Conservation (phyloP, 2,888 invertebrate species). For the Orthonychiurus folsomi region DNA sequence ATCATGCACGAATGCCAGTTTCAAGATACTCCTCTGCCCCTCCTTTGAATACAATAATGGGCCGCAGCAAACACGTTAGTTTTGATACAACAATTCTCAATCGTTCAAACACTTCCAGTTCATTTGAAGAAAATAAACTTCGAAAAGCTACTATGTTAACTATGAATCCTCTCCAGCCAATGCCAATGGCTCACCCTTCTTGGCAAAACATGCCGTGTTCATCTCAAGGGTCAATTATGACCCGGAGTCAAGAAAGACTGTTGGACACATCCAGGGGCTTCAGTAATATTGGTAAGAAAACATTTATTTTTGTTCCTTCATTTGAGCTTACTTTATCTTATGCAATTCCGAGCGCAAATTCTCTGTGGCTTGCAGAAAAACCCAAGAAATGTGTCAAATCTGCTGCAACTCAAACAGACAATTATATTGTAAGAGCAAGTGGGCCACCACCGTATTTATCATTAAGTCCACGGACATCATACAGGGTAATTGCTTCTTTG, state of each 20-base stretch:
- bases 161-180: not conserved
- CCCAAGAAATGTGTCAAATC: slow-evolving; percentile 52
- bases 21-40: slow-evolving; percentile 36
- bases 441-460: slow-evolving; percentile 56
- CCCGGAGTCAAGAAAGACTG: slow-evolving; percentile 59
- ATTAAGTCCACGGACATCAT: slow-evolving; percentile 70
- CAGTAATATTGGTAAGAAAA: not conserved
- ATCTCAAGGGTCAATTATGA: slow-evolving; percentile 5
- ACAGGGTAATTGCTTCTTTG: slow-evolving; percentile 48
- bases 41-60: slow-evolving; percentile 31
- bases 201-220: not conserved
- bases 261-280: slow-evolving; percentile 49
- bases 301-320: no score
- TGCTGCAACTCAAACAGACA: slow-evolving; percentile 84
- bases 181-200: not conserved
- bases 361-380: not conserved
- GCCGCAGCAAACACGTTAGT: slow-evolving; percentile 65
- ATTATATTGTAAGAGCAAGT: slow-evolving; percentile 61
- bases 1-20: slow-evolving; percentile 17
- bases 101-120: slow-evolving; percentile 31
- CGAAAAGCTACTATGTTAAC: slow-evolving; percentile 22
- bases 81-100: slow-evolving; percentile 48
- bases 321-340: not conserved
- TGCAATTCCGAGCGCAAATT: not conserved
- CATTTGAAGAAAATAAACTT: slow-evolving; percentile 37